Percentiles rank a stretch among this genome's conserved stretches.
These are phyloP conservation scores for Drosophila nigricruria DNA, from an alignment of 2,888 invertebrate genomes.

Conservation along the genomic window DNA sequence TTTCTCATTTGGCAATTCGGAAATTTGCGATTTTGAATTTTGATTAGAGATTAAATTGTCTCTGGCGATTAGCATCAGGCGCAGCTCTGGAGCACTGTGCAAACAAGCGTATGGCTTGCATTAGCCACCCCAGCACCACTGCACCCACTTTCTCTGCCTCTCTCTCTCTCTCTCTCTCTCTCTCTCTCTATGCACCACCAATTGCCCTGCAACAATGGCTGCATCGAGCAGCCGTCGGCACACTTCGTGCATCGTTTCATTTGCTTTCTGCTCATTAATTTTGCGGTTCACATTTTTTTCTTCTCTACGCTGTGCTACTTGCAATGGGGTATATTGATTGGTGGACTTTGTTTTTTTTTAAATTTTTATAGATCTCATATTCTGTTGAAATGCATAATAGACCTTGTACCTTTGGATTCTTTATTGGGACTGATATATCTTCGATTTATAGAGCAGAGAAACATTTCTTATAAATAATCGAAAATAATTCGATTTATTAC, in stretches of 20 bases:
- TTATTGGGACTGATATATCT: too few relatives aligned
- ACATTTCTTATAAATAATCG: too few relatives aligned
- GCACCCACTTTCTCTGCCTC: not conserved
- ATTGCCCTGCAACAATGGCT: slow-evolving; percentile 10
- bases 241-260: slow-evolving; percentile 70
- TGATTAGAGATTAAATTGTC: slow-evolving; percentile 82
- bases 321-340: not conserved
- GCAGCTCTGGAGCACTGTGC: slow-evolving; percentile 57
- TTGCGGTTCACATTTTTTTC: slow-evolving; percentile 66
- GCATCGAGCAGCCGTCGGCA: slow-evolving; percentile 52
- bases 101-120: slow-evolving; percentile 81
- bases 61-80: slow-evolving; percentile 76
- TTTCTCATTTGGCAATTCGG: slow-evolving; percentile 59
- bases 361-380: not conserved
- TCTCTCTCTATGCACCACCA: not conserved
- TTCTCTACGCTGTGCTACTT: slow-evolving; percentile 36
- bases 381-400: too few relatives aligned
- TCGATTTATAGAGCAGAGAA: too few relatives aligned
- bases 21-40: slow-evolving; percentile 80
- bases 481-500: too few relatives aligned
- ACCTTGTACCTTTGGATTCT: too few relatives aligned
- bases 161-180: not conserved
- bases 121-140: slow-evolving; percentile 45
- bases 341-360: not conserved
- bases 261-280: slow-evolving; percentile 78